These are phyloP conservation scores for Sylvia atricapilla DNA, from an alignment of 2,113 vertebrate genomes.

Conservation along the genomic window DNA sequence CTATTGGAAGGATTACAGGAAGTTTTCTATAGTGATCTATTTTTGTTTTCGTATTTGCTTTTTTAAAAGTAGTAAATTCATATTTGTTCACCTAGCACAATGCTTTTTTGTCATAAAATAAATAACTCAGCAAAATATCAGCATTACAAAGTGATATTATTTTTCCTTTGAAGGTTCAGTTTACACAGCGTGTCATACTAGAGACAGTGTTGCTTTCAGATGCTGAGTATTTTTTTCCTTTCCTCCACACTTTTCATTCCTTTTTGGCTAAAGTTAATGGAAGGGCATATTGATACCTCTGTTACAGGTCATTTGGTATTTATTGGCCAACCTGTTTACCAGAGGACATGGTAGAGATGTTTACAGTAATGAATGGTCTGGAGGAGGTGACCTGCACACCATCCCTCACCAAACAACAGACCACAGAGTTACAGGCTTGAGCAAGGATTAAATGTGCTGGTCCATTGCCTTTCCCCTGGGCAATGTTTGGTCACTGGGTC, in stretches of 20 bases:
- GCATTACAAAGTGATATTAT: constrained; percentile 41
- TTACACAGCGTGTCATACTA: not conserved
- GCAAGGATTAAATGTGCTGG: not conserved
- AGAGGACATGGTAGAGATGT: not conserved
- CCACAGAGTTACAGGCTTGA: not conserved
- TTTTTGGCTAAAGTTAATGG: constrained; percentile 7
- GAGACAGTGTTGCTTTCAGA: constrained; percentile 31
- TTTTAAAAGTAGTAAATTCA: constrained; percentile 23
- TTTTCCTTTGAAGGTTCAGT: constrained; percentile 59
- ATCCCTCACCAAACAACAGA: not conserved
- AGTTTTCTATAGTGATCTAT: not conserved
- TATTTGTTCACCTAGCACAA: not conserved
- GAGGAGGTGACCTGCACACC: not conserved
- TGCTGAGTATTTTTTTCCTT: not conserved
- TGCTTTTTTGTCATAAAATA: constrained; percentile 44
- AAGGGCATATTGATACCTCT: not conserved
- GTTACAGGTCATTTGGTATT: not conserved
- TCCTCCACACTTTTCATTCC: not conserved
- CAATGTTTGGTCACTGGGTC: accelerated
- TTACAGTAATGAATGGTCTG: not conserved
- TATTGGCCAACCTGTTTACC: not conserved
- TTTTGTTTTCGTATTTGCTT: constrained; percentile 32
- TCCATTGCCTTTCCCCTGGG: not conserved
- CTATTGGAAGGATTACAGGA: not conserved
- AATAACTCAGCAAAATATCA: constrained; percentile 56